phyloP scores from a whole-genome alignment of 37 sponge, comb jelly and placozoan genomes.

The Aplysina aerophoba region DNA sequence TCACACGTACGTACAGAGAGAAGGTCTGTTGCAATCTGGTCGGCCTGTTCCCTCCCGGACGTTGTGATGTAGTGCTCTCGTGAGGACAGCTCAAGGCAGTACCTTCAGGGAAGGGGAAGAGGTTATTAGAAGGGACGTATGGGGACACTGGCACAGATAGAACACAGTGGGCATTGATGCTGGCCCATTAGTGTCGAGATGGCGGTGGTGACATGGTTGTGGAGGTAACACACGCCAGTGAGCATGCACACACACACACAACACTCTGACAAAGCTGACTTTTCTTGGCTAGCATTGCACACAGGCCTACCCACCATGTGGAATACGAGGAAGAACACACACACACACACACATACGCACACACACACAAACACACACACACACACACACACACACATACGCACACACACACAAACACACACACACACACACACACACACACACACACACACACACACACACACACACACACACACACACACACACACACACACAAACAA shows the following conservation, averaged over 20 bases:
- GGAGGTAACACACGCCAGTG: too few relatives aligned
- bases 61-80: constrained; percentile 28
- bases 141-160: too few relatives aligned
- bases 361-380: constrained; percentile 41
- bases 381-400: constrained; percentile 49
- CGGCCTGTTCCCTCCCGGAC: constrained; percentile 1
- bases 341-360: constrained; percentile 34
- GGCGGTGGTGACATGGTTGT: too few relatives aligned
- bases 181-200: too few relatives aligned
- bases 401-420: constrained; percentile 43
- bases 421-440: constrained; percentile 49
- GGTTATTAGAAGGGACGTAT: too few relatives aligned
- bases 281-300: too few relatives aligned
- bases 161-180: too few relatives aligned
- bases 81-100: constrained; percentile 18
- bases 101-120: neutral
- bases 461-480: constrained; percentile 55
- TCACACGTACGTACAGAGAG: too few relatives aligned
- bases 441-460: constrained; percentile 50
- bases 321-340: neutral
- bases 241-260: too few relatives aligned
- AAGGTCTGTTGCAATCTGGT: constrained; percentile 24
- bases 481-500: constrained; percentile 25
- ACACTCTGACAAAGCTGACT: too few relatives aligned
- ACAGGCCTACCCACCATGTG: too few relatives aligned